These are phyloP conservation scores for Numenius arquata DNA, from an alignment of 2,113 vertebrate genomes.

Conservation along the genomic window DNA sequence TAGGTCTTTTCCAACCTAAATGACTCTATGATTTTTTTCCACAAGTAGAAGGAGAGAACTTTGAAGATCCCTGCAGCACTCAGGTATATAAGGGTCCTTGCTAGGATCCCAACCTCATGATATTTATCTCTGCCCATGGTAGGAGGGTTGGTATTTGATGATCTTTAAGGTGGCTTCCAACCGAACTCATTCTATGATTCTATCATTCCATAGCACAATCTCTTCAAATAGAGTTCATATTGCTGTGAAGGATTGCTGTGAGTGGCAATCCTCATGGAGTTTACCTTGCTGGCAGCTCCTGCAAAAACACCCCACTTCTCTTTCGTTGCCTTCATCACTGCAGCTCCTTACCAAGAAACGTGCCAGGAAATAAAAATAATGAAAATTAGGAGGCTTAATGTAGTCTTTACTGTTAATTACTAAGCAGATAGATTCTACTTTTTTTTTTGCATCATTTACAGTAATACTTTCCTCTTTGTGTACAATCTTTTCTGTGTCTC, in stretches of 20 bases:
- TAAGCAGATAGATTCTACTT: not conserved
- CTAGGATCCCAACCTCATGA: not conserved
- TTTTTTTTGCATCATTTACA: not conserved
- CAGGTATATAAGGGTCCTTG: not conserved
- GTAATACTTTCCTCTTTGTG: not conserved
- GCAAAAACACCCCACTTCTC: not conserved
- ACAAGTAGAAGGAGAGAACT: not conserved
- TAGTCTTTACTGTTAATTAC: not conserved
- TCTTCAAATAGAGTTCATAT: not conserved
- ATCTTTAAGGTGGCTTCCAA: not conserved
- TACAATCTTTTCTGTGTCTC: not conserved
- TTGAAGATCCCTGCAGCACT: not conserved
- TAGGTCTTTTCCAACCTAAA: not conserved
- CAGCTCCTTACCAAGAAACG: not conserved
- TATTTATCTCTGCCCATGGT: not conserved
- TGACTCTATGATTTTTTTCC: not conserved
- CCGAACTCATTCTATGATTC: not conserved
- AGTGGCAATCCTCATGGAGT: not conserved
- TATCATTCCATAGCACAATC: not conserved
- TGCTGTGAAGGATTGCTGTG: not conserved
- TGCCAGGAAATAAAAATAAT: not conserved
- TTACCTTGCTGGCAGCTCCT: not conserved
- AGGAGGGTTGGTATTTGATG: not conserved
- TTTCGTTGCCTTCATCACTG: not conserved
- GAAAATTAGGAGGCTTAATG: not conserved